Conservation (phyloP, 2,888 invertebrate species). For the Drosophila demipolita region DNA sequence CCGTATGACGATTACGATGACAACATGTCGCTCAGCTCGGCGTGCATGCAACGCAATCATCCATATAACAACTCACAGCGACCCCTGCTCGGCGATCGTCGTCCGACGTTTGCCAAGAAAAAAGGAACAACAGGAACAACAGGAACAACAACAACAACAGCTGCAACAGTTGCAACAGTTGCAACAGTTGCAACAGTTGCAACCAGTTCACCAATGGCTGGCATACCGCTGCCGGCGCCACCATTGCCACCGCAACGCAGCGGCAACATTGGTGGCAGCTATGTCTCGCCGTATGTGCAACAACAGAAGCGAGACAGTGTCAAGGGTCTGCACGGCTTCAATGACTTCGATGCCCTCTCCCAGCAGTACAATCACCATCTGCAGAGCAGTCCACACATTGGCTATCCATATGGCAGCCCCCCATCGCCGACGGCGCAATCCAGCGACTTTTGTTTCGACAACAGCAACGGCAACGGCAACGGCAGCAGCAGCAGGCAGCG, state of each 20-base stretch:
- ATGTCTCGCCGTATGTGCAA: constrained; percentile 80
- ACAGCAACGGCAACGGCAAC: neutral
- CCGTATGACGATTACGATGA: constrained; percentile 69
- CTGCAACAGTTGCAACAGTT: too few relatives aligned
- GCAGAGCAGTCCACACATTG: constrained; percentile 83
- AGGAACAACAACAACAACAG: neutral
- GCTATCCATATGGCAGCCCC: constrained; percentile 85
- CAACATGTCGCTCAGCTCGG: constrained; percentile 61
- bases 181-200: neutral
- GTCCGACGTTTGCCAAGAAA: constrained; percentile 63
- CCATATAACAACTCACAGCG: constrained; percentile 84
- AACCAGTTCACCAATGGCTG: constrained; percentile 42
- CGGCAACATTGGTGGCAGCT: constrained; percentile 28
- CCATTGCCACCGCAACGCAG: constrained; percentile 44
- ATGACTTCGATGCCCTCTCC: constrained; percentile 84
- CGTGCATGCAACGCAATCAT: constrained; percentile 83
- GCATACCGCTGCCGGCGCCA: constrained; percentile 49
- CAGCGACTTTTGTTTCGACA: constrained; percentile 81
- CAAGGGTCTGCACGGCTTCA: constrained; percentile 84
- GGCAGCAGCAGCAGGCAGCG: constrained; percentile 29
- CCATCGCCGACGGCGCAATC: constrained; percentile 83
- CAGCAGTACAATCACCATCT: constrained; percentile 83
- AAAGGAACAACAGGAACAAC: constrained; percentile 25
- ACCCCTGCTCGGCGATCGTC: constrained; percentile 81
- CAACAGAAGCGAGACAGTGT: constrained; percentile 82